Percentiles rank a stretch among this genome's conserved stretches.
These are phyloP conservation scores for Ecliptopera silaceata DNA, from an alignment of 2,888 invertebrate species.

Conservation along the genomic window DNA sequence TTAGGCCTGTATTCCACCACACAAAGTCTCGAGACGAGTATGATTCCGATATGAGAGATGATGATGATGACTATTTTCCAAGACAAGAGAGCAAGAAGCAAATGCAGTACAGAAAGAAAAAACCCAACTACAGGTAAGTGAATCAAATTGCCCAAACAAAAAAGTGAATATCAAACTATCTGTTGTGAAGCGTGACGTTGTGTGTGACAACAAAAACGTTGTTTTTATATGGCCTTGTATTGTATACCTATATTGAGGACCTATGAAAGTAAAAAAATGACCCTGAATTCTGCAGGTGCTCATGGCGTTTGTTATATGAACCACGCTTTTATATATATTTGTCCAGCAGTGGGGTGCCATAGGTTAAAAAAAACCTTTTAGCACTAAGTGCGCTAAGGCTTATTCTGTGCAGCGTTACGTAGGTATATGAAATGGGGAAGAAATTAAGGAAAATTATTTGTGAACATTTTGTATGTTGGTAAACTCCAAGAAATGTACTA, in stretches of 20 bases:
- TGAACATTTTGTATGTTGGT: too few species aligned
- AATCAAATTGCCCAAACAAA: background rate
- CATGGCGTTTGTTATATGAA: background rate
- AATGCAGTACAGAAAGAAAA: constrained; percentile 54
- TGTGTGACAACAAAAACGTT: background rate
- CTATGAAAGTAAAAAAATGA: background rate
- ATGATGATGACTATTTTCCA: constrained; percentile 63
- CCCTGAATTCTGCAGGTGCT: background rate
- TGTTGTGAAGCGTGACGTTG: background rate
- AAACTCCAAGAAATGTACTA: too few species aligned
- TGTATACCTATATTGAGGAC: background rate
- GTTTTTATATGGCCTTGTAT: background rate
- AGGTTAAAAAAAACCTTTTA: too few species aligned
- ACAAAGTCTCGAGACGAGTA: constrained; percentile 56
- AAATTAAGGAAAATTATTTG: too few species aligned
- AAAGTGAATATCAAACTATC: background rate
- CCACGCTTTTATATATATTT: too few species aligned
- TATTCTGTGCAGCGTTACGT: too few species aligned
- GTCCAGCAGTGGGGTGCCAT: too few species aligned
- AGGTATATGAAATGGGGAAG: too few species aligned
- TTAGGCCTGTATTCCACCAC: constrained; percentile 81
- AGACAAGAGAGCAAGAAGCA: constrained; percentile 61
- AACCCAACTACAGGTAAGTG: constrained; percentile 58
- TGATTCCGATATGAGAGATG: constrained; percentile 51
- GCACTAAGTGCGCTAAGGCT: too few species aligned